phyloP scores from a whole-genome alignment of 2,113 vertebrate genomes.

The Salvelinus sp. region DNA sequence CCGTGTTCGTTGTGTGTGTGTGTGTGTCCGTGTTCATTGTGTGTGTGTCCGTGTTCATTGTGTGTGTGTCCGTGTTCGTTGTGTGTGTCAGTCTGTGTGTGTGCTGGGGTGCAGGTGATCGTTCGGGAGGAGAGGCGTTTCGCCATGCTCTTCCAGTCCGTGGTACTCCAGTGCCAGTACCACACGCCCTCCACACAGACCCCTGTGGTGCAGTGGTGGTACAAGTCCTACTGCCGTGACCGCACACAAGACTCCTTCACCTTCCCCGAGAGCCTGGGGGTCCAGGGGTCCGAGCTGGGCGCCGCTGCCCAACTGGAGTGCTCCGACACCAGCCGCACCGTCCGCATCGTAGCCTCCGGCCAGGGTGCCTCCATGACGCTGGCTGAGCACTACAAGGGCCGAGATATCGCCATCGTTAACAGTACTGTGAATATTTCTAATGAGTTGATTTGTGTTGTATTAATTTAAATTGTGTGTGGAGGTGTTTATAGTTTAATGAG shows the following conservation, averaged over 20 bases:
- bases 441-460: neutral
- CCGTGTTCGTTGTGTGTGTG: neutral
- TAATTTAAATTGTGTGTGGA: neutral
- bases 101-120: slow-evolving; percentile 81
- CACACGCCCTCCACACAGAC: slow-evolving; percentile 85
- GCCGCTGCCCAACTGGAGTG: slow-evolving; percentile 88
- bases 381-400: slow-evolving; percentile 91
- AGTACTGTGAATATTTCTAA: slow-evolving; percentile 64
- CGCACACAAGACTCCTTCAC: slow-evolving; percentile 86
- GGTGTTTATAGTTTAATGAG: too few relatives aligned
- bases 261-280: slow-evolving; percentile 61
- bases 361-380: slow-evolving; percentile 87
- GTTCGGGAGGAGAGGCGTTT: slow-evolving; percentile 86
- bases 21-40: neutral
- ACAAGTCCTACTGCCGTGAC: slow-evolving; percentile 96
- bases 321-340: slow-evolving; percentile 88
- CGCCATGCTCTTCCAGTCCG: slow-evolving; percentile 94
- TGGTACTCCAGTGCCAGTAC: slow-evolving; percentile 90
- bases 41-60: neutral
- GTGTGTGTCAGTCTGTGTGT: slow-evolving; percentile 71
- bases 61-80: slow-evolving; percentile 2
- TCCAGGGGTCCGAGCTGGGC: slow-evolving; percentile 76
- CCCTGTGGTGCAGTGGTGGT: slow-evolving; percentile 94
- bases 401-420: slow-evolving; percentile 90
- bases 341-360: slow-evolving; percentile 88